Percentiles rank a stretch among this genome's conserved stretches.
Conservation (phyloP, 1,140 invertebrate species). For the Formica selysi region DNA sequence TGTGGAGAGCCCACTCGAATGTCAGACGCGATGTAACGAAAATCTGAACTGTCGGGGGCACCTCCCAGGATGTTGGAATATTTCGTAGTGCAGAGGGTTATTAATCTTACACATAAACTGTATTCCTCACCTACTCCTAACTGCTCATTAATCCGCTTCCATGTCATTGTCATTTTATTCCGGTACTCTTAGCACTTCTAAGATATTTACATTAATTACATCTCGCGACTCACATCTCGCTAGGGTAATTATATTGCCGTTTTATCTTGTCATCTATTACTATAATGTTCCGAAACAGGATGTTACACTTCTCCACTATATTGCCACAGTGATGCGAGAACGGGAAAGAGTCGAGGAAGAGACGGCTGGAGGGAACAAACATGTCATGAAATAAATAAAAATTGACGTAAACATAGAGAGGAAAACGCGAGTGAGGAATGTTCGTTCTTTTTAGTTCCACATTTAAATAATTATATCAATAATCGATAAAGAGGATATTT, state of each 20-base stretch:
- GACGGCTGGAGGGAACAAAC: background rate
- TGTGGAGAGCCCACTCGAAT: background rate
- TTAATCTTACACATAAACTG: slow-evolving; percentile 44
- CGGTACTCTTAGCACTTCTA: slow-evolving; percentile 49
- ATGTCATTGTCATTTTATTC: slow-evolving; percentile 74
- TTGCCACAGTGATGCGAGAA: slow-evolving; percentile 52
- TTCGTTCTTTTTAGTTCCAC: too few species aligned
- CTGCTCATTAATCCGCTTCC: slow-evolving; percentile 77
- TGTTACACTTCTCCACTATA: slow-evolving; percentile 30
- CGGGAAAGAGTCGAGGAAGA: background rate
- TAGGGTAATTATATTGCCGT: slow-evolving; percentile 60
- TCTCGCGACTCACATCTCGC: slow-evolving; percentile 59
- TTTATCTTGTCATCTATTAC: slow-evolving; percentile 73
- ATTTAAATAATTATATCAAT: too few species aligned
- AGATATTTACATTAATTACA: slow-evolving; percentile 75
- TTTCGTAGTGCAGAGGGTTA: slow-evolving; percentile 60
- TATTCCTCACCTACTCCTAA: slow-evolving; percentile 76
- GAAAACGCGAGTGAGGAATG: too few species aligned
- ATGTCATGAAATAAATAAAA: too few species aligned
- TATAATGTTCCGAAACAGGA: slow-evolving; percentile 58
- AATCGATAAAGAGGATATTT: too few species aligned
- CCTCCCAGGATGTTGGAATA: slow-evolving; percentile 79
- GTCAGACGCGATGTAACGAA: slow-evolving; percentile 24
- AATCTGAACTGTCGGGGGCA: slow-evolving; percentile 69
- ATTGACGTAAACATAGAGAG: too few species aligned